Base-by-base conservation (phyloP, 2,888 invertebrate species). In the Lasioglossum pauxillum region DNA sequence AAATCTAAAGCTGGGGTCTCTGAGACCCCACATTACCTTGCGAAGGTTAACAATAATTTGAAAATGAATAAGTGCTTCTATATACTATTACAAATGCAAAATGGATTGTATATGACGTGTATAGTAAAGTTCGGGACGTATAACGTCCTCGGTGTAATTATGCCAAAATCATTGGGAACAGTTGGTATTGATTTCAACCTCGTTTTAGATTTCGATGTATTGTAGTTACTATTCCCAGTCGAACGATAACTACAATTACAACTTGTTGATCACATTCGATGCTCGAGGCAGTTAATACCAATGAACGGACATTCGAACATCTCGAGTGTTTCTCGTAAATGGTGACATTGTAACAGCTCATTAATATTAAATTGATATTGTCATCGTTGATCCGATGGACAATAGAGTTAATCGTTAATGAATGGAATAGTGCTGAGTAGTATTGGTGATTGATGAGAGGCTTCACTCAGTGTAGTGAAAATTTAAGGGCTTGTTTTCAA, bases 261-360 rank as follows among this genome's bases (percentile, higher is more conserved):
- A 78, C 82, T 78, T 82, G 82, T 82, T 82, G 78, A 64, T 74
- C 41, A 57, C 14, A 12, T 31, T 41, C 53, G 38, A 44, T 19
- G 41, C 67, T 53, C 23, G 38, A 23, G 46, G 31, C 46, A 53
- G 73, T 64, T 71, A 73, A 38, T 41, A 44, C 12, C 49, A 53
- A 12, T 41, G 23, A 72, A 49, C 27, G 71, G 38, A 53, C 46
- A 77, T 71, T 49, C n/a, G 27, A 77, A 64, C 31, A 57, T 81
- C 60, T 77, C 76, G 27, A 60, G 77, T 77, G 72, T 64, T 82
- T 73, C 77, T 64, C 49, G 31, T 19, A 75, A 69, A 49, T 27
- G 72, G 60, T 23, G 23, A 19, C 64, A 46, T 46, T 73, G 38
- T 38, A 67, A 49, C 60, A 38, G 41, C 16, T 46, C 49, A 78